A percentile compares a stretch with the other conserved stretches of the same genome.
Evolutionary conservation across 2,888 invertebrate genomes (phyloP).

Genomic region (Scaptomyza caliginosa): DNA sequence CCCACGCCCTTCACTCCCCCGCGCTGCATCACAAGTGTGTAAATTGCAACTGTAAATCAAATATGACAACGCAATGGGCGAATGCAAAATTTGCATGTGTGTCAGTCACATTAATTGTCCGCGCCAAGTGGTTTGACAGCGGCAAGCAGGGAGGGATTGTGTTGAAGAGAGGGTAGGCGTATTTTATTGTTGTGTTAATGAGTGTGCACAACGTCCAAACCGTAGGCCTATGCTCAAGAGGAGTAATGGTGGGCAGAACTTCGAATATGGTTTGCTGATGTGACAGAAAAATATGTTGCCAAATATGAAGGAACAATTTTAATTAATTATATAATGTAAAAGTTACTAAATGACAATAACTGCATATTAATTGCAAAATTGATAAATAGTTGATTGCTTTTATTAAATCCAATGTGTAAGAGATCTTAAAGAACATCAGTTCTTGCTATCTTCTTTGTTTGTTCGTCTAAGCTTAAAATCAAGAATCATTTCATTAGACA

Average conservation of each 20-base stretch:
- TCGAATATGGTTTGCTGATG: slow-evolving; percentile 53
- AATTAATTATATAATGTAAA: slow-evolving; percentile 67
- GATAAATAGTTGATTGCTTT: slow-evolving; percentile 31
- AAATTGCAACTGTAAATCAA: slow-evolving; percentile 80
- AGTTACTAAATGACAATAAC: slow-evolving; percentile 60
- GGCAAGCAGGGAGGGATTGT: neutral
- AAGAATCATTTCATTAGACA: neutral
- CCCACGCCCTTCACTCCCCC: neutral
- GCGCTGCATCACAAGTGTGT: slow-evolving; percentile 58
- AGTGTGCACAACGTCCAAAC: slow-evolving; percentile 65
- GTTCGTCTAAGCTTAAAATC: slow-evolving; percentile 1
- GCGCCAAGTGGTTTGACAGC: slow-evolving; percentile 41
- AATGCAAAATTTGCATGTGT: slow-evolving; percentile 75
- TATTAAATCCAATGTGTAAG: too few species aligned
- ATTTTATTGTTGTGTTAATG: slow-evolving; percentile 77
- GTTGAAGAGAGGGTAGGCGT: slow-evolving; percentile 19
- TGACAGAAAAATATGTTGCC: slow-evolving; percentile 78
- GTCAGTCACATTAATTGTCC: slow-evolving; percentile 79
- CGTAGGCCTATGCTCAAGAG: slow-evolving; percentile 7
- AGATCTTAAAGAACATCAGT: neutral
- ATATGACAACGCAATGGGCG: slow-evolving; percentile 74
- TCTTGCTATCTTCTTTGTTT: neutral
- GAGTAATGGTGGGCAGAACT: neutral
- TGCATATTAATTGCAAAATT: slow-evolving; percentile 66
- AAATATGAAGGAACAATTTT: slow-evolving; percentile 39